These are phyloP conservation scores for Caenorhabditis latens DNA, from an alignment of 1,140 invertebrate species.

Conservation along the genomic window DNA sequence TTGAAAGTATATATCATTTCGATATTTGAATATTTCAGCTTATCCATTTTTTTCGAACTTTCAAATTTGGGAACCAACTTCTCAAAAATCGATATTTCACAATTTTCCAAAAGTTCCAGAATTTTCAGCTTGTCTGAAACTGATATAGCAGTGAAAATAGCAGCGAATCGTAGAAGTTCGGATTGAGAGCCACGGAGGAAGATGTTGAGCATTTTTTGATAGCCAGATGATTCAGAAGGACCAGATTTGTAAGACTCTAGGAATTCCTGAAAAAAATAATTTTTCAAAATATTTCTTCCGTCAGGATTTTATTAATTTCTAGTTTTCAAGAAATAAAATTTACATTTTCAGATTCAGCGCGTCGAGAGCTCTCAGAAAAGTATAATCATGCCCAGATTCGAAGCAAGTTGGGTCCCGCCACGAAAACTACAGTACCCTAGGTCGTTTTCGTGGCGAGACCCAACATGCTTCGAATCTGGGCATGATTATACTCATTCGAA, in stretches of 20 bases:
- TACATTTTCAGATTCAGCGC: no score
- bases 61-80: not conserved
- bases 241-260: not conserved
- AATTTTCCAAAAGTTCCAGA: not conserved
- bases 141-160: not conserved
- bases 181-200: not conserved
- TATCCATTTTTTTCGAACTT: not conserved
- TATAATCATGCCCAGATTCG: no score
- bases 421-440: no score
- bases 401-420: no score
- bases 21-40: not conserved
- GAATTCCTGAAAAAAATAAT: not conserved
- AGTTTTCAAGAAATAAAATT: no score
- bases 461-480: no score
- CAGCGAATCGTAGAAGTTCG: not conserved
- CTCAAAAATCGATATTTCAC: not conserved
- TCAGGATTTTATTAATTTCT: no score
- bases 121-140: not conserved
- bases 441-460: no score
- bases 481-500: no score
- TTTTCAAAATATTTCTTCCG: not conserved
- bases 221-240: not conserved
- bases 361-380: no score
- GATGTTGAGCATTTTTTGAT: not conserved
- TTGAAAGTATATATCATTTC: not conserved